Evolutionary conservation across 2,797 vertebrate species (phyloP).

Genomic region (Decapterus maruadsi): DNA sequence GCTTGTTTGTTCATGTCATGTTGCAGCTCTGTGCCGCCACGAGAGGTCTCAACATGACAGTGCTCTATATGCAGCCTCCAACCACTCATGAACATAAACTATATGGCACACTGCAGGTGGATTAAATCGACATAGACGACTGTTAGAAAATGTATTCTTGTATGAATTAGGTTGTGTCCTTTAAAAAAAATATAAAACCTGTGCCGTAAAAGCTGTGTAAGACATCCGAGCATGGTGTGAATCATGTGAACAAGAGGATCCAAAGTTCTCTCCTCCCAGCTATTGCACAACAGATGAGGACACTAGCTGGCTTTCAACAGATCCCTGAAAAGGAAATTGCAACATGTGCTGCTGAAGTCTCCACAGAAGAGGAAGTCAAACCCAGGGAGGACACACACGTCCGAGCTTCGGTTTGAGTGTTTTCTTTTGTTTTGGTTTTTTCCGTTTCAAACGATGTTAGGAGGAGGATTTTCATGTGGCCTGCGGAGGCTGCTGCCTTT

Average conservation of each 20-base stretch:
- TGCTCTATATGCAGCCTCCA: not conserved
- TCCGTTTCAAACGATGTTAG: not conserved
- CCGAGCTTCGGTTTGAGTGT: not conserved
- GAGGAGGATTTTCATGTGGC: slow-evolving; percentile 49
- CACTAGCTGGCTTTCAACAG: slow-evolving; percentile 67
- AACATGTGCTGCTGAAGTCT: slow-evolving; percentile 60
- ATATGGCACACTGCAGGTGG: too few species aligned
- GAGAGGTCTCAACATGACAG: slow-evolving; percentile 53
- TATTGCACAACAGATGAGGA: slow-evolving; percentile 65
- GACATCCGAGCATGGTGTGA: not conserved
- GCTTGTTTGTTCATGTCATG: not conserved
- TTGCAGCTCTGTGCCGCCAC: slow-evolving; percentile 37
- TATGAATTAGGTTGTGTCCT: not conserved
- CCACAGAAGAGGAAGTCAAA: slow-evolving; percentile 62
- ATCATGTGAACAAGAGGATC: slow-evolving; percentile 26
- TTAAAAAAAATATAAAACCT: not conserved
- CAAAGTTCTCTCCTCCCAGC: slow-evolving; percentile 56
- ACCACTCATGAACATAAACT: not conserved
- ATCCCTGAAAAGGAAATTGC: slow-evolving; percentile 67
- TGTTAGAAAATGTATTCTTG: not conserved
- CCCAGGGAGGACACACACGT: slow-evolving; percentile 20
- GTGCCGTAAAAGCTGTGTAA: not conserved
- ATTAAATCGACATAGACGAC: not conserved
- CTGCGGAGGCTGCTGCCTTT: slow-evolving; percentile 28
- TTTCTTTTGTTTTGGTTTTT: too few species aligned